Conservation (phyloP, 2,888 invertebrate species). For the Tromatobia lineatoria region DNA sequence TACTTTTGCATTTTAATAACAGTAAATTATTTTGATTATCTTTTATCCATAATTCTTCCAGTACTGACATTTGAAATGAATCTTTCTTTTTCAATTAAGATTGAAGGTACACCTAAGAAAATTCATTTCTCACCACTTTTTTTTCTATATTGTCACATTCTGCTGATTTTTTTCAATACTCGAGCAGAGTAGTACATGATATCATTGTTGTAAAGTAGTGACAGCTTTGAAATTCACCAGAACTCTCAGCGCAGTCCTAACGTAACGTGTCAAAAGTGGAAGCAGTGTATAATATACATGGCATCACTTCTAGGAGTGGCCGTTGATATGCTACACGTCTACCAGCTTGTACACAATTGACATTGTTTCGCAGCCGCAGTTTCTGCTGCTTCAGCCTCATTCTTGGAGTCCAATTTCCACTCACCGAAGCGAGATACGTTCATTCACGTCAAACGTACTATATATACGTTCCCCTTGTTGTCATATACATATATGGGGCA, state of each 20-base stretch:
- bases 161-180: too few species aligned
- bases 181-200: too few species aligned
- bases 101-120: too few species aligned
- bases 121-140: too few species aligned
- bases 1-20: too few species aligned
- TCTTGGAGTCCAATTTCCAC: conserved; percentile 32
- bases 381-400: conserved; percentile 29
- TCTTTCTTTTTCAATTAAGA: too few species aligned
- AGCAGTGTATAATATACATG: background rate
- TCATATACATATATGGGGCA: too few species aligned
- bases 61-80: too few species aligned
- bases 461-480: background rate
- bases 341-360: background rate
- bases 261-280: background rate
- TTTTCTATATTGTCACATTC: too few species aligned
- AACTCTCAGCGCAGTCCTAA: background rate
- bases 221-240: background rate
- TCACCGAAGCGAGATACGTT: conserved; percentile 36
- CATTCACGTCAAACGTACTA: conserved; percentile 28
- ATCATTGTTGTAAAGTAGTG: too few species aligned
- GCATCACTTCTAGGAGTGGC: background rate
- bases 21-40: too few species aligned
- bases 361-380: conserved; percentile 15
- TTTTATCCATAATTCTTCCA: too few species aligned
- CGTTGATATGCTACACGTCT: conserved; percentile 6